phyloP scores from a whole-genome alignment of 2,888 invertebrate genomes.

The Drosophila pegasa region DNA sequence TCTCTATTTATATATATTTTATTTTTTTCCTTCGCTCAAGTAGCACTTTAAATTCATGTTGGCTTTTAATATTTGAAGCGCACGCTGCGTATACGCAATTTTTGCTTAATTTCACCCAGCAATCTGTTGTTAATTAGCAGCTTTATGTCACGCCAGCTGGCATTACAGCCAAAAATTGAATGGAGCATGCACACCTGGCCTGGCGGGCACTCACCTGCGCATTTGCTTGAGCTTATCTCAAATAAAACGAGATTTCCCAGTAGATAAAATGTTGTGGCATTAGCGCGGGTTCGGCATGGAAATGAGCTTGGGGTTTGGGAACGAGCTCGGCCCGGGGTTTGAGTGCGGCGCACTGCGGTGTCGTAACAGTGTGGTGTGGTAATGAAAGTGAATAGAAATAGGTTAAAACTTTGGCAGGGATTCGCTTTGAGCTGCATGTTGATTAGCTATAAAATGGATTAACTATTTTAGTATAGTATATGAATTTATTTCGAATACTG shows the following conservation, averaged over 20 bases:
- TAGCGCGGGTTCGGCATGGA: not conserved
- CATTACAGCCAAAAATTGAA: constrained; percentile 28
- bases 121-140: constrained; percentile 50
- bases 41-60: constrained; percentile 70
- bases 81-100: constrained; percentile 60
- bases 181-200: not conserved
- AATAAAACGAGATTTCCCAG: constrained; percentile 1
- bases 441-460: too few relatives aligned
- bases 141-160: constrained; percentile 6
- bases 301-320: not conserved
- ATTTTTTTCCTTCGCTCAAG: constrained; percentile 16
- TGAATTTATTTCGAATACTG: too few relatives aligned
- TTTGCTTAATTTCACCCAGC: constrained; percentile 20
- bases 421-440: too few relatives aligned
- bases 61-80: constrained; percentile 59
- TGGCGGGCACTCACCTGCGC: not conserved
- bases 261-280: not conserved
- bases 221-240: not conserved
- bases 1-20: not conserved
- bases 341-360: not conserved
- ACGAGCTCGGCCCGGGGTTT: not conserved
- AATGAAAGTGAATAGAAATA: too few relatives aligned
- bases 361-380: too few relatives aligned
- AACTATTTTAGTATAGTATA: too few relatives aligned
- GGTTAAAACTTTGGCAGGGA: too few relatives aligned